phyloP scores from a whole-genome alignment of 2,113 vertebrate species.

The Sander vitreus region DNA sequence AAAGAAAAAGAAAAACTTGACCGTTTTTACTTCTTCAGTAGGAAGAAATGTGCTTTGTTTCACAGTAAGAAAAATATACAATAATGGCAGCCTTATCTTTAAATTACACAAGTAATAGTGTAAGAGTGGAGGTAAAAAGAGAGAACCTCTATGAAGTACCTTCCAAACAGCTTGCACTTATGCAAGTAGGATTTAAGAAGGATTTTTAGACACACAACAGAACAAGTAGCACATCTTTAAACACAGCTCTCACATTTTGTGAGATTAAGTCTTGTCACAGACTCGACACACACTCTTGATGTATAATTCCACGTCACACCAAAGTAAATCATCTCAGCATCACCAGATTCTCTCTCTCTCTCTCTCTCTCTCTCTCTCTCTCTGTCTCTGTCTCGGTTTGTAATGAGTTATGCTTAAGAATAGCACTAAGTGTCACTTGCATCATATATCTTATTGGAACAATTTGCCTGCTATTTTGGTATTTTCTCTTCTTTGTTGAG shows the following conservation, averaged over 20 bases:
- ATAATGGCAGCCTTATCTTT: neutral
- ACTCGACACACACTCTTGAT: slow-evolving; percentile 43
- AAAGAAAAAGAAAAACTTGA: too few relatives aligned
- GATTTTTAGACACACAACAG: slow-evolving; percentile 46
- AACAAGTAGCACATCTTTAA: slow-evolving; percentile 56
- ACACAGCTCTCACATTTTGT: slow-evolving; percentile 56
- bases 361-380: slow-evolving; percentile 17
- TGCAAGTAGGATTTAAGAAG: slow-evolving; percentile 55
- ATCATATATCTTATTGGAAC: slow-evolving; percentile 21
- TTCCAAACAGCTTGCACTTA: slow-evolving; percentile 55
- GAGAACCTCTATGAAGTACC: slow-evolving; percentile 37
- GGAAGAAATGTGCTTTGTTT: neutral
- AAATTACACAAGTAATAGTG: slow-evolving; percentile 17
- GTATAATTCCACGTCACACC: slow-evolving; percentile 58
- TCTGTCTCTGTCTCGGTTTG: slow-evolving; percentile 26
- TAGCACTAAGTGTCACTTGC: slow-evolving; percentile 19
- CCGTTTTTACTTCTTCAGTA: neutral
- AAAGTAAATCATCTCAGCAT: slow-evolving; percentile 64
- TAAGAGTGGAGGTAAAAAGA: slow-evolving; percentile 14
- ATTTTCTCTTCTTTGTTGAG: slow-evolving; percentile 7
- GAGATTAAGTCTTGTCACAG: slow-evolving; percentile 56
- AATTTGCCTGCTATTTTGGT: slow-evolving; percentile 35
- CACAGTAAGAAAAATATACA: neutral
- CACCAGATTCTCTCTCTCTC: slow-evolving; percentile 36
- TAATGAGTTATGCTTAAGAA: slow-evolving; percentile 47